Percentiles rank a stretch among this genome's conserved stretches.
phyloP scores from a whole-genome alignment of 1,140 invertebrate species.

The Heliconius congener region DNA sequence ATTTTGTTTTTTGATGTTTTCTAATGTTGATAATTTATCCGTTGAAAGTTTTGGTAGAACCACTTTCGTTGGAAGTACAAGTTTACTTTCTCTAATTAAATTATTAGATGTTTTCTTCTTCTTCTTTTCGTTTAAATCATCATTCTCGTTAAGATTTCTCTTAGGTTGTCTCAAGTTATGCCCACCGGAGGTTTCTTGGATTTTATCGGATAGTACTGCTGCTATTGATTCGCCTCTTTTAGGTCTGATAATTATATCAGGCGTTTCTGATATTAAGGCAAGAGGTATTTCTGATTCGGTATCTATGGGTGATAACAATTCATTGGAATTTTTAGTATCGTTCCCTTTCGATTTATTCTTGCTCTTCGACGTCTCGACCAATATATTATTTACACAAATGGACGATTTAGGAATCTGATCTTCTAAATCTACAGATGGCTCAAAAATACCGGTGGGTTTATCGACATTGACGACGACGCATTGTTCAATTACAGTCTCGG shows the following conservation, averaged over 20 bases:
- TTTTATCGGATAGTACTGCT: slow-evolving; percentile 77
- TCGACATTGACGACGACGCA: slow-evolving; percentile 73
- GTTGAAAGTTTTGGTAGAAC: slow-evolving; percentile 68
- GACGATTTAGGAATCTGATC: slow-evolving; percentile 83
- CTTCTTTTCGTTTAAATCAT: slow-evolving; percentile 71
- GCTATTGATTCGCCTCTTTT: slow-evolving; percentile 79
- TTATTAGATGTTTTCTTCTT: slow-evolving; percentile 76
- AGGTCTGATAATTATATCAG: slow-evolving; percentile 67
- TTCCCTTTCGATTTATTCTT: slow-evolving; percentile 56
- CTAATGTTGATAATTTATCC: slow-evolving; percentile 56
- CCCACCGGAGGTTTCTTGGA: slow-evolving; percentile 73
- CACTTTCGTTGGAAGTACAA: slow-evolving; percentile 69
- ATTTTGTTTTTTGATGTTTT: slow-evolving; percentile 53
- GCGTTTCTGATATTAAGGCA: slow-evolving; percentile 69
- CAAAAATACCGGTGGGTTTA: slow-evolving; percentile 84
- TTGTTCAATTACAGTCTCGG: slow-evolving; percentile 59
- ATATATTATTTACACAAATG: slow-evolving; percentile 62
- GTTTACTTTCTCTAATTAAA: slow-evolving; percentile 75
- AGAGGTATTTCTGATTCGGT: slow-evolving; percentile 70
- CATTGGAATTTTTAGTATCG: slow-evolving; percentile 47
- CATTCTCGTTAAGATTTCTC: slow-evolving; percentile 72
- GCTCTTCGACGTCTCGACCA: slow-evolving; percentile 57
- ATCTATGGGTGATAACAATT: slow-evolving; percentile 57
- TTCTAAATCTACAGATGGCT: slow-evolving; percentile 84
- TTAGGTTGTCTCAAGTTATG: slow-evolving; percentile 78